Percentiles rank a stretch among this genome's conserved stretches.
These are phyloP conservation scores for Actinemys pallida DNA, from an alignment of 2,113 vertebrate genomes.

Conservation along the genomic window DNA sequence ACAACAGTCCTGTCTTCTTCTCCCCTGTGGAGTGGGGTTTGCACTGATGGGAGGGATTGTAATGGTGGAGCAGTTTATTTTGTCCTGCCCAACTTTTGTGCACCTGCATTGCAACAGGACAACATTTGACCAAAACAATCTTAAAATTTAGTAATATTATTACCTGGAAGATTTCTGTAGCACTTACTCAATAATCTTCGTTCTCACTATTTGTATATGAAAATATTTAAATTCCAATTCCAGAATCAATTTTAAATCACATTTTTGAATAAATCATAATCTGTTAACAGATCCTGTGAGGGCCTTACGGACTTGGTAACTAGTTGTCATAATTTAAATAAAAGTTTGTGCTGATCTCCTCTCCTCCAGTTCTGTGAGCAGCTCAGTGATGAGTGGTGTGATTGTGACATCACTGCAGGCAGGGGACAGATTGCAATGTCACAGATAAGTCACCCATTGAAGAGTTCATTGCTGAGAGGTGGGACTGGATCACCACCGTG, in stretches of 20 bases:
- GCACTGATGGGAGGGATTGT: background rate
- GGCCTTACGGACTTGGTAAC: background rate
- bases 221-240: background rate
- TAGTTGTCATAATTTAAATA: background rate
- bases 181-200: conserved; percentile 15
- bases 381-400: background rate
- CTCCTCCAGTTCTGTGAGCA: fast-evolving
- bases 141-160: background rate
- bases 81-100: background rate
- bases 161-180: background rate
- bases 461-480: background rate
- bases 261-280: background rate
- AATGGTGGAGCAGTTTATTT: background rate
- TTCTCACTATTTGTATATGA: background rate
- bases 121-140: conserved; percentile 2
- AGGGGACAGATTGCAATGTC: background rate
- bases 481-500: fast-evolving
- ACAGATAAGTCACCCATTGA: background rate
- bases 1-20: fast-evolving
- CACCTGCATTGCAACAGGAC: background rate
- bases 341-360: background rate
- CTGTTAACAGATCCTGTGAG: background rate
- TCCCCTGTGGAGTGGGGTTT: background rate
- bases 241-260: background rate
- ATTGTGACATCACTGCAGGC: background rate